phyloP scores from a whole-genome alignment of 2,113 vertebrate species.

The Anguilla japonica region DNA sequence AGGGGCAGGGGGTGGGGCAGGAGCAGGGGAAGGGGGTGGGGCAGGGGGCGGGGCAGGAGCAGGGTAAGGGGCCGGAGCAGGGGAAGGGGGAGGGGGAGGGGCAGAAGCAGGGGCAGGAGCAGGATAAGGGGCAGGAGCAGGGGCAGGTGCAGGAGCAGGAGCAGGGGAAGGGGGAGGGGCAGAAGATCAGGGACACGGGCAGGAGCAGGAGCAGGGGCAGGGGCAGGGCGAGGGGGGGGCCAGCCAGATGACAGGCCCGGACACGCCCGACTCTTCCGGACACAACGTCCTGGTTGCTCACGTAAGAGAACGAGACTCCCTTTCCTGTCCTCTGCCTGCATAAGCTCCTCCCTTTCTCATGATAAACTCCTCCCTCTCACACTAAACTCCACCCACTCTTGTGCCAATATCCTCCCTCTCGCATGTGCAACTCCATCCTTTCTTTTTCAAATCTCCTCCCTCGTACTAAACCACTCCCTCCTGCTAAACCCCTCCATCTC shows the following conservation, averaged over 20 bases:
- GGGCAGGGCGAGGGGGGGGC: neutral
- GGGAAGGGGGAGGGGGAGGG: too few species aligned
- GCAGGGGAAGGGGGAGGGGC: too few species aligned
- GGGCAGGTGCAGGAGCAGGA: too few species aligned
- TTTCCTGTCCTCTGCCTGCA: neutral
- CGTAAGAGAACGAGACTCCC: conserved; percentile 64
- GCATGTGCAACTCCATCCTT: neutral
- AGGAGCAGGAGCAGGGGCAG: too few species aligned
- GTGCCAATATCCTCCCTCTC: too few species aligned
- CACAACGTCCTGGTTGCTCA: conserved; percentile 82
- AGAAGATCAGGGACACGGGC: too few species aligned
- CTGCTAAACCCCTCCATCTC: neutral
- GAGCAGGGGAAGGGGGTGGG: too few species aligned
- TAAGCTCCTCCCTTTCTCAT: neutral
- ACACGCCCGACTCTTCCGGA: conserved; percentile 41
- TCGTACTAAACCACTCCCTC: neutral
- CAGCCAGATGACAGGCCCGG: conserved; percentile 27
- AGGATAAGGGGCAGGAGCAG: too few species aligned
- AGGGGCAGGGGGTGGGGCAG: too few species aligned
- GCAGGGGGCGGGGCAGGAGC: too few species aligned
- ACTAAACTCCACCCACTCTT: neutral
- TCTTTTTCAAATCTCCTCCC: neutral
- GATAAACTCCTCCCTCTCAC: neutral
- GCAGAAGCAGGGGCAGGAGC: too few species aligned
- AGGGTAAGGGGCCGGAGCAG: too few species aligned